Evolutionary conservation across 2,888 invertebrate species (phyloP).

Genomic region (Hemistola chrysoprasaria): DNA sequence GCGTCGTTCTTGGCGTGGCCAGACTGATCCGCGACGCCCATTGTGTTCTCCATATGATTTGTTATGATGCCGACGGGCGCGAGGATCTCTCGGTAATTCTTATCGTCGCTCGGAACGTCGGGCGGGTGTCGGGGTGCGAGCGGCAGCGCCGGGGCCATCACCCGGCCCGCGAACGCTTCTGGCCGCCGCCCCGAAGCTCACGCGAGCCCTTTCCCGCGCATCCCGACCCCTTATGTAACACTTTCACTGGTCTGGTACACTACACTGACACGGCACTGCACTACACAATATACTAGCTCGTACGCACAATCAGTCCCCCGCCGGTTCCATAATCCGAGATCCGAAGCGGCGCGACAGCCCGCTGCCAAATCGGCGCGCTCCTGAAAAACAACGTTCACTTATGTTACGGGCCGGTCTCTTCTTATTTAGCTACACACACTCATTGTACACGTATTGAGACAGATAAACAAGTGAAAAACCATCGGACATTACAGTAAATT

Average conservation of each 20-base stretch:
- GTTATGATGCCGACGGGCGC: conserved; percentile 79
- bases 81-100: conserved; percentile 67
- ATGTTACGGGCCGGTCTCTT: conserved; percentile 64
- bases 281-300: conserved; percentile 40
- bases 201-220: conserved; percentile 62
- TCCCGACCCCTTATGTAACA: conserved; percentile 71
- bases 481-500: conserved; percentile 43
- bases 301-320: conserved; percentile 54
- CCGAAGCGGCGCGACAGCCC: conserved; percentile 41
- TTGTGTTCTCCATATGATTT: conserved; percentile 78
- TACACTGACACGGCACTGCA: conserved; percentile 53
- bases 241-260: conserved; percentile 46
- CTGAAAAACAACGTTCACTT: conserved; percentile 72
- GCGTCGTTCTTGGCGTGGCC: conserved; percentile 79
- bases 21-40: conserved; percentile 80
- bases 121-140: conserved; percentile 80
- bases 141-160: conserved; percentile 97
- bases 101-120: conserved; percentile 49
- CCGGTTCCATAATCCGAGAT: conserved; percentile 66
- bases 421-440: conserved; percentile 34
- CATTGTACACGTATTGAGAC: conserved; percentile 12
- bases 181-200: conserved; percentile 66
- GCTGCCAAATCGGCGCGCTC: conserved; percentile 61
- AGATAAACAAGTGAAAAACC: conserved; percentile 27
- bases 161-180: conserved; percentile 80